Conservation (phyloP, 2,888 invertebrate species). For the Dendrolimus pini region DNA sequence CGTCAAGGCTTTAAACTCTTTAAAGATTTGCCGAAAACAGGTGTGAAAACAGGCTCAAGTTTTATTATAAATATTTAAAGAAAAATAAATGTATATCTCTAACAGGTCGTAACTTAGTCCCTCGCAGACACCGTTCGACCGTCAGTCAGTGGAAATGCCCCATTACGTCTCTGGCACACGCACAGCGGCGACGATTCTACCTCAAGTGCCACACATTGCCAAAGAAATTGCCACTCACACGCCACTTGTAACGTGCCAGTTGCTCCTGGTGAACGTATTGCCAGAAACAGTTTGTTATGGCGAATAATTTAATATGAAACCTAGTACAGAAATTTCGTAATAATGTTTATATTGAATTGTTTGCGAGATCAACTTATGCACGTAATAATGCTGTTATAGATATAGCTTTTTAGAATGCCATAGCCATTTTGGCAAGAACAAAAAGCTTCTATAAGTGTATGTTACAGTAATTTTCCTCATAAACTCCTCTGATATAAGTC, state of each 20-base stretch:
- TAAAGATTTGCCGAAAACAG: too few relatives aligned
- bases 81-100: background rate
- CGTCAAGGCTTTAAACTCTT: too few relatives aligned
- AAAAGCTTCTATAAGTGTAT: too few relatives aligned
- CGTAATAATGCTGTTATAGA: too few relatives aligned
- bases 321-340: background rate
- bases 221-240: conserved; percentile 52
- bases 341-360: background rate
- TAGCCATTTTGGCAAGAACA: too few relatives aligned
- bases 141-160: conserved; percentile 67
- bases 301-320: background rate
- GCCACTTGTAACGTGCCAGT: conserved; percentile 20
- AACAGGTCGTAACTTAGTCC: conserved; percentile 17
- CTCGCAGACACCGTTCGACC: conserved; percentile 36
- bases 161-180: conserved; percentile 67
- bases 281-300: background rate
- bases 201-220: conserved; percentile 56
- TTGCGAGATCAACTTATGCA: background rate
- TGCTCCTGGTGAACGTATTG: conserved; percentile 8
- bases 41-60: too few relatives aligned
- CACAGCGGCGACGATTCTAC: conserved; percentile 58
- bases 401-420: too few relatives aligned
- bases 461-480: too few relatives aligned
- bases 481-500: too few relatives aligned
- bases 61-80: too few relatives aligned